A percentile compares a stretch with the other conserved stretches of the same genome.
Conservation (phyloP, 2,888 invertebrate genomes). For the Tridacna gigas region DNA sequence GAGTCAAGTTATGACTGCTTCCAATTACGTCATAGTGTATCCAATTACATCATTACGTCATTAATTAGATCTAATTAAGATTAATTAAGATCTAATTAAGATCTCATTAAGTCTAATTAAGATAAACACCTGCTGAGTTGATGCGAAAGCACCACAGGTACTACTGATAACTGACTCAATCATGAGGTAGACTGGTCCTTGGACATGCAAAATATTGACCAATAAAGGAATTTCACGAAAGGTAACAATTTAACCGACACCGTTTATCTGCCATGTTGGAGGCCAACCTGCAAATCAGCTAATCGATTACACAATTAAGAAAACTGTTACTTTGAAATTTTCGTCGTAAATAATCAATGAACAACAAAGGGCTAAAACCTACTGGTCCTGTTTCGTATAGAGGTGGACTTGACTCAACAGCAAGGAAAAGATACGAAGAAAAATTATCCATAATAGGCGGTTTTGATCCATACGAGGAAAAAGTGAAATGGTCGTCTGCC, state of each 20-base stretch:
- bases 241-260: not conserved
- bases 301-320: not conserved
- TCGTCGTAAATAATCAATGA: not conserved
- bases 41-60: too few relatives aligned
- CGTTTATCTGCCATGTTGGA: constrained; percentile 35
- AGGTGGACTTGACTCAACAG: constrained; percentile 25
- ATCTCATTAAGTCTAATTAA: too few relatives aligned
- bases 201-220: too few relatives aligned
- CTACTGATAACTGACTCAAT: too few relatives aligned
- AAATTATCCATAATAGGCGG: constrained; percentile 39
- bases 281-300: constrained; percentile 10
- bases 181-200: too few relatives aligned
- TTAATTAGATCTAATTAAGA: too few relatives aligned
- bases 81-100: too few relatives aligned
- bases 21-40: too few relatives aligned
- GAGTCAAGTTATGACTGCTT: too few relatives aligned
- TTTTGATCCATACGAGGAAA: constrained; percentile 47
- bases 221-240: constrained; percentile 30
- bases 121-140: too few relatives aligned
- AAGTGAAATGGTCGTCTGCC: constrained; percentile 21
- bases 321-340: not conserved
- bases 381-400: constrained; percentile 7
- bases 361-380: not conserved
- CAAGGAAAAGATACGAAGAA: constrained; percentile 36
- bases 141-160: too few relatives aligned